phyloP scores from a whole-genome alignment of 2,797 vertebrate species.

The Simalia tracyae region DNA sequence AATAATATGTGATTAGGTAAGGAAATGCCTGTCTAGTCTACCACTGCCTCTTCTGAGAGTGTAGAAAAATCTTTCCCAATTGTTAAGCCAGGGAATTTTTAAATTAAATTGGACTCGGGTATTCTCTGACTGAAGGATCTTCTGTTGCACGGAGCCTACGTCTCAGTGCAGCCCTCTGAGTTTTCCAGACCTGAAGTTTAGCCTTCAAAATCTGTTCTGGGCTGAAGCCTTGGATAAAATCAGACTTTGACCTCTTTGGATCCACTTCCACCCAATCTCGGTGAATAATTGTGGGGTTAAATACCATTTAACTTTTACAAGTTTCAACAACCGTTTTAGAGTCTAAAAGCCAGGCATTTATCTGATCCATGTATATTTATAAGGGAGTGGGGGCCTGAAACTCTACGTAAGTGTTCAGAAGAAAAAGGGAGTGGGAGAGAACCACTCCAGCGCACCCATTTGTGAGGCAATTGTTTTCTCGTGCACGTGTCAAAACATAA shows the following conservation, averaged over 20 bases:
- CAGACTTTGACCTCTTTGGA: not conserved
- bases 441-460: not conserved
- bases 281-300: not conserved
- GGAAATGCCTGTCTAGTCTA: not conserved
- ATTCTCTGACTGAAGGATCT: too few species aligned
- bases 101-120: not conserved
- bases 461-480: not conserved
- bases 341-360: not conserved
- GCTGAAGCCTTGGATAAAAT: not conserved
- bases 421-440: not conserved
- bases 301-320: not conserved
- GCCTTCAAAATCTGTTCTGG: not conserved
- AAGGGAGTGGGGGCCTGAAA: not conserved
- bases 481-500: not conserved
- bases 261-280: not conserved
- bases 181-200: not conserved
- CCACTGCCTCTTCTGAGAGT: not conserved
- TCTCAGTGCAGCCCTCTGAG: not conserved
- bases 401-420: not conserved
- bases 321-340: not conserved
- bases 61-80: not conserved
- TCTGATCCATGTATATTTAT: not conserved
- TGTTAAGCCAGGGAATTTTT: not conserved
- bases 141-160: not conserved
- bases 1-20: not conserved